A percentile compares a stretch with the other conserved stretches of the same genome.
These are phyloP conservation scores for Corydoras sp. DNA, from an alignment of 2,113 vertebrate species.

Conservation along the genomic window DNA sequence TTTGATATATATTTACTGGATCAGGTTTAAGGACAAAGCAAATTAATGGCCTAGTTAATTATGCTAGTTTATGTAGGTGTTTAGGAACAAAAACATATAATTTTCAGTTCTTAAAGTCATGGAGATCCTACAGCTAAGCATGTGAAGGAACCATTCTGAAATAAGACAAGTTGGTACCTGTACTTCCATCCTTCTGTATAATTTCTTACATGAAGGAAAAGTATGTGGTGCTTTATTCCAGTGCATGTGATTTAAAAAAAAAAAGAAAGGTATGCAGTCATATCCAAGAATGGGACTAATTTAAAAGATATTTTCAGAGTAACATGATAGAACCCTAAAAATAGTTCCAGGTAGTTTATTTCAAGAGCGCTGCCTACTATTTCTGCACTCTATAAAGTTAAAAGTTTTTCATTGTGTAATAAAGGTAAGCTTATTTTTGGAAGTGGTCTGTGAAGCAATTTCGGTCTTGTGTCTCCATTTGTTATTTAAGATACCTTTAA, in stretches of 20 bases:
- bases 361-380: too few relatives aligned
- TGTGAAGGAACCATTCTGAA: not conserved
- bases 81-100: not conserved
- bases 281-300: too few relatives aligned
- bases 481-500: conserved; percentile 24
- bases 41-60: not conserved
- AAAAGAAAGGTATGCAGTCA: too few relatives aligned
- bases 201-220: not conserved
- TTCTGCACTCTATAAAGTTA: too few relatives aligned
- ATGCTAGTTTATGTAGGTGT: not conserved
- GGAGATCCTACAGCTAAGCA: not conserved
- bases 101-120: too few relatives aligned
- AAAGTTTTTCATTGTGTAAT: not conserved
- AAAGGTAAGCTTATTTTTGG: conserved; percentile 24
- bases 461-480: conserved; percentile 23
- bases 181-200: not conserved
- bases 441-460: conserved; percentile 13
- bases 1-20: not conserved
- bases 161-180: not conserved
- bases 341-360: too few relatives aligned
- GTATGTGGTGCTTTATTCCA: too few relatives aligned
- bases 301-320: too few relatives aligned
- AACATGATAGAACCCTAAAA: too few relatives aligned
- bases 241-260: too few relatives aligned
- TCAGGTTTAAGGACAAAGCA: not conserved